Percentiles rank a stretch among this genome's conserved stretches.
Evolutionary conservation across 2,113 vertebrate genomes (phyloP).

Genomic region (Sterrhoptilus dennistouni): DNA sequence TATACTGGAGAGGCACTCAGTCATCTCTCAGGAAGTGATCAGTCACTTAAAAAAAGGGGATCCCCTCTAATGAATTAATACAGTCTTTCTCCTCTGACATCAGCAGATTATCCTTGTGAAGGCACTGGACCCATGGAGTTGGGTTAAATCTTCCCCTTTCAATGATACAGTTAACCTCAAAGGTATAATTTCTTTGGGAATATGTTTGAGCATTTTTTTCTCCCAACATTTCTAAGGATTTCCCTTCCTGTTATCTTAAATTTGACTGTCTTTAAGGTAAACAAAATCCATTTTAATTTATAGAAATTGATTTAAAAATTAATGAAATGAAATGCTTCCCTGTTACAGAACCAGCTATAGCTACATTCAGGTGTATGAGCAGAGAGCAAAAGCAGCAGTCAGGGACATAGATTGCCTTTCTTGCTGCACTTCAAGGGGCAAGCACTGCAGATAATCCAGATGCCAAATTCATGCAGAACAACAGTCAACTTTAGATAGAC

Average conservation of each 20-base stretch:
- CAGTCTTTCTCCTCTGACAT: neutral
- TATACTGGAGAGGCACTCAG: neutral
- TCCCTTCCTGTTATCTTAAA: neutral
- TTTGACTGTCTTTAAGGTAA: neutral
- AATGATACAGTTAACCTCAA: neutral
- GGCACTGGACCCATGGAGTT: neutral
- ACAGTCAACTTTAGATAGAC: neutral
- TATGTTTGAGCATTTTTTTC: neutral
- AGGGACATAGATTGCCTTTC: neutral
- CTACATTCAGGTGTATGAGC: neutral
- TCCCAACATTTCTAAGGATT: neutral
- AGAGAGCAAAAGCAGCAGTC: neutral
- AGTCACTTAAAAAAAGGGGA: neutral
- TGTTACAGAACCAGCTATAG: neutral
- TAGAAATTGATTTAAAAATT: neutral
- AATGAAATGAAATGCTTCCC: neutral
- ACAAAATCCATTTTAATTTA: neutral
- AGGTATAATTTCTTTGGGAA: neutral
- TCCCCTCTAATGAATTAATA: neutral
- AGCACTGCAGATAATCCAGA: neutral
- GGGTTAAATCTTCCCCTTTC: neutral
- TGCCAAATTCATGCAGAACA: neutral
- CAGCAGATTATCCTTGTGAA: neutral
- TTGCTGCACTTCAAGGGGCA: neutral
- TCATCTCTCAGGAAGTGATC: neutral